Evolutionary conservation across 1,140 invertebrate genomes (phyloP).

Genomic region (Bombus pascuorum): DNA sequence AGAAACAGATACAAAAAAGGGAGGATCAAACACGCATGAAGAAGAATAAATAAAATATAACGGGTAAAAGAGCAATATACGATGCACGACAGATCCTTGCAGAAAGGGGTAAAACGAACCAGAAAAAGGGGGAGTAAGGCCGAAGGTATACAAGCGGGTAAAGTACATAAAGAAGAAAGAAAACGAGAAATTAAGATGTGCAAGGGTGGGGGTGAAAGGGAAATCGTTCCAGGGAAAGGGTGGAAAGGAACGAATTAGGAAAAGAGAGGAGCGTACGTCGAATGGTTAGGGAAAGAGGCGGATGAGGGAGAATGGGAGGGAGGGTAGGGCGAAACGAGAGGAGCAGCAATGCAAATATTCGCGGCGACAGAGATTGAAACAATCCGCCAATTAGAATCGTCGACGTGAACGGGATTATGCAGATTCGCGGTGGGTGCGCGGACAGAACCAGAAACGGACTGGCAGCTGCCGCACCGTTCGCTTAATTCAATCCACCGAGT

Average conservation of each 20-base stretch:
- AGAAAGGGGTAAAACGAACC: not conserved
- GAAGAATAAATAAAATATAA: not conserved
- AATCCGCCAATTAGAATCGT: constrained; percentile 82
- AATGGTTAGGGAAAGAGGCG: constrained; percentile 12
- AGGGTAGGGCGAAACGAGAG: constrained; percentile 36
- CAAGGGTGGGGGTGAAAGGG: constrained; percentile 3
- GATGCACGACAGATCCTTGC: not conserved
- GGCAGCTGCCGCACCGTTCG: constrained; percentile 76
- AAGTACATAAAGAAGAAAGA: constrained; percentile 17
- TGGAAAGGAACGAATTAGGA: constrained; percentile 12
- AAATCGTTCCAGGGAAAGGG: constrained; percentile 24
- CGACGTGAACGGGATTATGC: constrained; percentile 81
- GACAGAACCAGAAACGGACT: constrained; percentile 68
- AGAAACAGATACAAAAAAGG: not conserved
- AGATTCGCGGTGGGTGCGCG: constrained; percentile 75
- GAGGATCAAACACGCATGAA: not conserved
- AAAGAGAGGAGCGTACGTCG: constrained; percentile 6
- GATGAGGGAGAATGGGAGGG: not conserved
- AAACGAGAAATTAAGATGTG: constrained; percentile 24
- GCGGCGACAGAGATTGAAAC: constrained; percentile 80
- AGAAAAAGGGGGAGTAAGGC: not conserved
- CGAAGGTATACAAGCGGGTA: not conserved
- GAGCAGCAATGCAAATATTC: constrained; percentile 77
- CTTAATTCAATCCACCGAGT: constrained; percentile 81
- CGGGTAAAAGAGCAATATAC: not conserved